Base-by-base conservation (phyloP, 2,888 invertebrate species). In the Pelosia muscerda region DNA sequence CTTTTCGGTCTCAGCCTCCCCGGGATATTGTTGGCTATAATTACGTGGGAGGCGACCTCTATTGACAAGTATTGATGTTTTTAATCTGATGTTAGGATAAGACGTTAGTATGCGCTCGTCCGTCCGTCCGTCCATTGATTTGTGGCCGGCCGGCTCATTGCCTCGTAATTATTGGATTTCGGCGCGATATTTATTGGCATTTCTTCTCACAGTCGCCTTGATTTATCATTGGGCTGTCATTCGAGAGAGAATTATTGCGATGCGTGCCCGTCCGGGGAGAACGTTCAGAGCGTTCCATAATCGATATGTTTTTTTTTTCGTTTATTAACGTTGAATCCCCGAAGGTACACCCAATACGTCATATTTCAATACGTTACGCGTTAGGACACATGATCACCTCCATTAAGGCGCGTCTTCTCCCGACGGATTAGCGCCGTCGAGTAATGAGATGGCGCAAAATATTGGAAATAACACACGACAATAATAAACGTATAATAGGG, bases 81-180 rank as follows among this genome's bases (percentile, higher is more conserved):
- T 94, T 94, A 94, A 95, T 95, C 94, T 93, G 93, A 95, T 94
- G 93, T 93, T 93, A 94, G 94, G 94, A 93, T 93, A 92, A 92
- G 91, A 88, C 93, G 93, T 94, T 93, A 92, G 93, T 93, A 93
- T 93, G 93, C 92, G 90, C 84, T 82, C 89, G 88, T 86, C 89
- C 88, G 90, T 90, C 88, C 85, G 90, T 88, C 89, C 83, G 86
- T 85, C 84, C 81, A 85, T 91, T 93, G 94, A 93, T 94, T 94
- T 93, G 93, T 93, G 84, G 92, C 89, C 89, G 87, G 87, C 81
- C 90, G 92, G 90, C 92, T 93, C 94, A 92, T 94, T 92, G 90
- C 83, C 87, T 89, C 89, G 89, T 94, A 94, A 95, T 94, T 94
- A 94, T 94, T 93, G 94, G 92, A 93, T 93, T 94, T 92, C 89